These are phyloP conservation scores for Pterois miles DNA, from an alignment of 2,797 vertebrate species.

Conservation along the genomic window DNA sequence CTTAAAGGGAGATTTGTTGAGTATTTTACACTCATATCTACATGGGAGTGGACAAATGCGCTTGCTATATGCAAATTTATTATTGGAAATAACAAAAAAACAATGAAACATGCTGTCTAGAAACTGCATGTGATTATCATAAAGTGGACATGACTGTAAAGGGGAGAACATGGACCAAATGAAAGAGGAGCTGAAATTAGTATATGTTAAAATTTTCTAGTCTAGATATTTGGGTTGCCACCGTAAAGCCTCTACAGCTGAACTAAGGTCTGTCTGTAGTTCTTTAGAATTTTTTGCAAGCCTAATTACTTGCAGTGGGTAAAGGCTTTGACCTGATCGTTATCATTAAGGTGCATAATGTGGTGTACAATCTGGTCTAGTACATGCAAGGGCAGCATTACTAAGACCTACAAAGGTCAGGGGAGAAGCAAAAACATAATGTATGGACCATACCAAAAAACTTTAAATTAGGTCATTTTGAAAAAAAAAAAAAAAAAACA, in stretches of 20 bases:
- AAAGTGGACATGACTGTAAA: no score
- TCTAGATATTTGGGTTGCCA: conserved; percentile 1
- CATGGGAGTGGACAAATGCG: no score
- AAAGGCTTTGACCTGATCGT: conserved; percentile 64
- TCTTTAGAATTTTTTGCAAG: conserved; percentile 28
- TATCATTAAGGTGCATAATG: conserved; percentile 69
- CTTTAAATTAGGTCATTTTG: conserved; percentile 21
- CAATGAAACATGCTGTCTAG: no score
- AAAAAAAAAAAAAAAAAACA: conserved; percentile 42
- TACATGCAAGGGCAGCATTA: conserved; percentile 57
- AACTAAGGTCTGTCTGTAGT: background rate
- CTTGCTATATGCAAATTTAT: no score
- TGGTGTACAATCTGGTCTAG: conserved; percentile 40
- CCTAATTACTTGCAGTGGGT: conserved; percentile 68
- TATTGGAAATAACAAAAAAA: no score
- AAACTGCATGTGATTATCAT: no score
- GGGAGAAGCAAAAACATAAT: conserved; percentile 40
- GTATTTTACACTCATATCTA: no score
- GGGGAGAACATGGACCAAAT: no score
- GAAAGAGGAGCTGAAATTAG: no score
- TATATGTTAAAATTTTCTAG: no score
- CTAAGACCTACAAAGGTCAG: conserved; percentile 72
- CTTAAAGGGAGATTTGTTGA: no score
- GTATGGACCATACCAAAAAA: conserved; percentile 35
- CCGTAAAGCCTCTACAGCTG: background rate